Conservation (phyloP, 2,888 invertebrate species). For the Drosophila mayaguana region DNA sequence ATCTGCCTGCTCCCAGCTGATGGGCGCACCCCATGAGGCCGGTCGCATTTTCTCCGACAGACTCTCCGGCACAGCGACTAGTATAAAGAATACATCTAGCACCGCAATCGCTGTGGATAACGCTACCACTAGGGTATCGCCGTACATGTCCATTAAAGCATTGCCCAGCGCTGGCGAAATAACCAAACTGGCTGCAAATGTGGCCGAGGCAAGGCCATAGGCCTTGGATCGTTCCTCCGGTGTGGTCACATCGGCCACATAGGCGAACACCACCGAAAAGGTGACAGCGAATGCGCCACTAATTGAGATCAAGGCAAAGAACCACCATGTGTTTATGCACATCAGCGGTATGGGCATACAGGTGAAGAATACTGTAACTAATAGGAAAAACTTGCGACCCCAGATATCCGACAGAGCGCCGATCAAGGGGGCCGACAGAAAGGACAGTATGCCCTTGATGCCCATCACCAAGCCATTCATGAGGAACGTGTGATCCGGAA, state of each 20-base stretch:
- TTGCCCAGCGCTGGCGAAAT: constrained; percentile 98
- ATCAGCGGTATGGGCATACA: constrained; percentile 99
- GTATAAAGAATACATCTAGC: constrained; percentile 98
- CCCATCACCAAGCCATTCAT: constrained; percentile 99
- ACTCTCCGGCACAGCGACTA: constrained; percentile 99
- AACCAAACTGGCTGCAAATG: constrained; percentile 99
- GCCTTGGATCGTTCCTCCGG: constrained; percentile 97
- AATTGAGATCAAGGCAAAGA: constrained; percentile 99
- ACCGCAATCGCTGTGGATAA: constrained; percentile 98
- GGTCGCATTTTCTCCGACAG: constrained; percentile 96
- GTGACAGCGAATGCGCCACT: constrained; percentile 99
- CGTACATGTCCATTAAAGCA: constrained; percentile 93
- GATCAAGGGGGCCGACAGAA: constrained; percentile 98
- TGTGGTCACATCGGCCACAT: constrained; percentile 99
- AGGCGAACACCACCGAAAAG: constrained; percentile 99
- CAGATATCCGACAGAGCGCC: constrained; percentile 99
- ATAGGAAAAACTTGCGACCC: constrained; percentile 98
- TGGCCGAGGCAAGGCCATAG: constrained; percentile 99
- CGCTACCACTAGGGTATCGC: constrained; percentile 94
- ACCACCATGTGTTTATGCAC: constrained; percentile 99
- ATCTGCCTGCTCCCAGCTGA: constrained; percentile 99
- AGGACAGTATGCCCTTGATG: constrained; percentile 98
- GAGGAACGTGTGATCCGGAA: constrained; percentile 98
- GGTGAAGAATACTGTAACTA: constrained; percentile 99
- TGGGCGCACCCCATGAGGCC: constrained; percentile 93